A percentile compares a stretch with the other conserved stretches of the same genome.
Evolutionary conservation across 2,888 invertebrate species (phyloP).

Genomic region (Barypeithes pellucidus): DNA sequence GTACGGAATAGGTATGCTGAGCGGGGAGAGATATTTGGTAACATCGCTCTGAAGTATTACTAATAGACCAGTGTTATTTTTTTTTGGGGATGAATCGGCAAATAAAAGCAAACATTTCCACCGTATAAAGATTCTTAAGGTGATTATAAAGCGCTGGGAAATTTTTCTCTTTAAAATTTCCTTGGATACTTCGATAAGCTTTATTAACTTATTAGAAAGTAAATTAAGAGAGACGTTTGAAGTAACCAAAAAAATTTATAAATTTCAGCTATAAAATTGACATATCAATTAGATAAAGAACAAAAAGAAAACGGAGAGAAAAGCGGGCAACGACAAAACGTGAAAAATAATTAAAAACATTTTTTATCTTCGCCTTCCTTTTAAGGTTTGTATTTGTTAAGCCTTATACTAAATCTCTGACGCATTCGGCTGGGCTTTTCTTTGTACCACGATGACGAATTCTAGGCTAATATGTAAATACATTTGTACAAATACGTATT

Average conservation of each 20-base stretch:
- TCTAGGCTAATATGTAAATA: conserved; percentile 1
- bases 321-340: neutral
- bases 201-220: conserved; percentile 15
- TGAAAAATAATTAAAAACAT: conserved; percentile 16
- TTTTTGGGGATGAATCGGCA: no score
- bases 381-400: conserved; percentile 6
- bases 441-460: neutral
- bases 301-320: conserved; percentile 3
- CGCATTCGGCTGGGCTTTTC: neutral
- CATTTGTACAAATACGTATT: neutral
- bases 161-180: neutral
- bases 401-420: neutral
- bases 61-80: no score
- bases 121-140: neutral
- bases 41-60: no score
- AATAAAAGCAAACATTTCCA: no score
- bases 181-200: neutral
- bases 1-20: no score
- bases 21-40: no score
- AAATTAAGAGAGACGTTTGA: conserved; percentile 1
- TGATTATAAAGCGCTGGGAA: neutral
- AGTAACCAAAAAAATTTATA: neutral
- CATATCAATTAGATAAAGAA: conserved; percentile 9
- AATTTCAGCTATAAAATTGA: neutral
- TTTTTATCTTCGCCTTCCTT: neutral